Evolutionary conservation across 2,113 vertebrate species (phyloP), one percentile per base, ranked within the genome.

Genomic region (Rhabdomys dilectus): DNA sequence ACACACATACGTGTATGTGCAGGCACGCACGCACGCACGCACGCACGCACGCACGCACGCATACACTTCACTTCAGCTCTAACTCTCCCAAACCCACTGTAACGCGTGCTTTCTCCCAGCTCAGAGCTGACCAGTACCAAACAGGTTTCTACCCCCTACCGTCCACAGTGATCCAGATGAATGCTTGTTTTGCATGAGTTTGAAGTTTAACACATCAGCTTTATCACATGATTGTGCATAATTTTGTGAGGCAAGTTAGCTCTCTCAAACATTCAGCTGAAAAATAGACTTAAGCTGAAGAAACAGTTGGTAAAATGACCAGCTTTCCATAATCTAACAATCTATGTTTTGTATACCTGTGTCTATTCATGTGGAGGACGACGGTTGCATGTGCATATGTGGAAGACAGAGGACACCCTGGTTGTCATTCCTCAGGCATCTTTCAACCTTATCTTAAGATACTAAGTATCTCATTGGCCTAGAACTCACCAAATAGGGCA

Each of bases 241-340:
- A 53, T 75, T 56, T 16, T 91, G 31, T 76, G 68, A 93, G 24
- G 75, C 42, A 56, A 89, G 76, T 0, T 48, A n/a, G 36, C 51
- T 81, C 48, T 91, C 70, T 68, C 26, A 77, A 56, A 24, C 22
- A n/a, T 88, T 80, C 39, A 53, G 70, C 0, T 92, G 36, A 84
- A 94, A 97, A 58, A 68, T 48, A 73, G 11, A 53, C 48, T 66
- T 88, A 34, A 92, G 76, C 75, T 77, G 34, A 91, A 91, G 78
- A 91, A 95, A 80, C 53, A 60, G 19, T 91, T 45, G 68, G 17
- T 89, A 58, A 97, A 95, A 88, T 22, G 3, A 36, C 81, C 82
- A 76, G 11, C 62, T 68, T 60, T 68, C 75, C 42, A 51, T 53
- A 31, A 92, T 39, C 73, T 45, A 81, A 68, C 45, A 90, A 73